These are phyloP conservation scores for Romanomermis culicivorax DNA, from an alignment of 2,888 invertebrate species.

Conservation along the genomic window DNA sequence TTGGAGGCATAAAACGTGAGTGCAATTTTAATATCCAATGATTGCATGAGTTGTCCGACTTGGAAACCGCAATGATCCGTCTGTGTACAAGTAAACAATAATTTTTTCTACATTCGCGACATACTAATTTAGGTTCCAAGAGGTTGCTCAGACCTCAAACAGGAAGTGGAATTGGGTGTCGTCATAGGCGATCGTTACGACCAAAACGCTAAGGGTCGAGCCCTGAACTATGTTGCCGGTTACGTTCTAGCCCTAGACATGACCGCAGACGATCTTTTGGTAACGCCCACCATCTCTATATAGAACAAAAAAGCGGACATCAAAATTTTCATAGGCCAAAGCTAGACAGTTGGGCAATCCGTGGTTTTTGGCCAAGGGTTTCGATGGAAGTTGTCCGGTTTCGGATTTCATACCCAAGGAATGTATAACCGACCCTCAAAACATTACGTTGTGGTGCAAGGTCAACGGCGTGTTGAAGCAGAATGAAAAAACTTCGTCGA, in stretches of 20 bases:
- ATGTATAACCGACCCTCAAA: conserved; percentile 39
- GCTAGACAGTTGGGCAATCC: conserved; percentile 43
- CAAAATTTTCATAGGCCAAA: conserved; percentile 19
- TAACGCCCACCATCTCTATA: conserved; percentile 5
- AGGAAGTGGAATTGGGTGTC: conserved; percentile 56
- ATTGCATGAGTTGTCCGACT: no score
- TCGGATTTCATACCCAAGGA: conserved; percentile 41
- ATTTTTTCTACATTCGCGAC: no score
- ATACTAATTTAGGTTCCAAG: conserved; percentile 48
- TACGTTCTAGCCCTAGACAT: conserved; percentile 52
- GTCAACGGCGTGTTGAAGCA: conserved; percentile 34
- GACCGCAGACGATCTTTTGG: conserved; percentile 40
- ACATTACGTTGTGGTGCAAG: conserved; percentile 40
- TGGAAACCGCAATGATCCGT: no score
- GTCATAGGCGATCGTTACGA: conserved; percentile 44
- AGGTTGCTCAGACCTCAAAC: conserved; percentile 42
- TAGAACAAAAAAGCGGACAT: neutral
- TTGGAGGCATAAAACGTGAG: no score
- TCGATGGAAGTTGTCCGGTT: conserved; percentile 55
- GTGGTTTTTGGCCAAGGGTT: conserved; percentile 54
- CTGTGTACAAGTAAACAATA: no score
- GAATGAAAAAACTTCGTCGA: conserved; percentile 42
- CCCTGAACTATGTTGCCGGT: conserved; percentile 43
- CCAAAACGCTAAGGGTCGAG: conserved; percentile 37
- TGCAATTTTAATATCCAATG: no score